Base-by-base conservation (phyloP, 2,113 vertebrate species). In the Galbula dea region DNA sequence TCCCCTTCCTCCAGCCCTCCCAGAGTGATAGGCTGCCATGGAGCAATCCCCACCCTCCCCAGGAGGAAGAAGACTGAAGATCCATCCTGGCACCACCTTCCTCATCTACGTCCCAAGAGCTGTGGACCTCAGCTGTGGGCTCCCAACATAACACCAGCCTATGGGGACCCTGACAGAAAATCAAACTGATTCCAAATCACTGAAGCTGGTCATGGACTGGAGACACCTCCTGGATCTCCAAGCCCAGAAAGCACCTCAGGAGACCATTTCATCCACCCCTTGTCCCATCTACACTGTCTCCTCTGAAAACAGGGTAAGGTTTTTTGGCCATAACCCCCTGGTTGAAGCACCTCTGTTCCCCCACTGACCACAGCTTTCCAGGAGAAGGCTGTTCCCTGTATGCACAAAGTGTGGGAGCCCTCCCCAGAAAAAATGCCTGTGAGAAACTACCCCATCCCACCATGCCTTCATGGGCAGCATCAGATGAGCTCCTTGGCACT, bases 361-460 rank as follows among this genome's bases (percentile, higher is more conserved):
- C 54, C 3, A 3, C 32, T 27, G 26, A 4, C 51, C 1, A 52
- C 86, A 66, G 89, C 81, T 69, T 81, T 78, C 88, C 87, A 68
- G 88, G 78, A 79, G 68, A 61, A 73, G 39, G 80, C 63, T 71
- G 52, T 5, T 48, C 34, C 81, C 65, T 5, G 15, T 16, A 48
- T 24, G 81, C 86, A 83, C 80, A 83, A 77, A 77, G 24, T 0
- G 4, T 0, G 48, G 66, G 61, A 80, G 24, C 39, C 10, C 46
- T n/a, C n/a, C n/a, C 10, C 17, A 3, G 32, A 29, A 41, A 32
- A 0, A 63, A 9, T 0, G 1, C 57, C 73, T 30, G 68, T 0
- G 0, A 93, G 73, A 4, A 92, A 5, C 51, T 34, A 59, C 49
- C 3, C 2, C 1, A 0, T 18, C 62, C 75, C 84, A 34, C 9